Evolutionary conservation across 2,113 vertebrate genomes (phyloP).

Genomic region (Pseudorhombus dupliciocellatus): DNA sequence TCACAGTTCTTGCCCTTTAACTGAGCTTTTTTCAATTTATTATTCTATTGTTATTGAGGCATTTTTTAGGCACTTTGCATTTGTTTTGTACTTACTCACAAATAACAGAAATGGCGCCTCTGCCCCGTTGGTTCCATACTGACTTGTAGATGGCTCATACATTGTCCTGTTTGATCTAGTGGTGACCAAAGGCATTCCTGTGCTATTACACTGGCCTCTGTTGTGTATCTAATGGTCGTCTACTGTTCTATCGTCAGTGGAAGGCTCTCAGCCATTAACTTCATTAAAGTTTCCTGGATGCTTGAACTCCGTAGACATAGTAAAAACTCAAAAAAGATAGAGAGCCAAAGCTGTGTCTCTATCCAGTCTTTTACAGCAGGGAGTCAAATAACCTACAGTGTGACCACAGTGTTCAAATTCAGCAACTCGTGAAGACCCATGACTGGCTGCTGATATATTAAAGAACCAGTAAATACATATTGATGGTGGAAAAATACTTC

Average conservation of each 20-base stretch:
- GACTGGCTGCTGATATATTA: not conserved
- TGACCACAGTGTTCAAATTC: not conserved
- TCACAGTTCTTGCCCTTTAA: no score
- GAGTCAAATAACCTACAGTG: not conserved
- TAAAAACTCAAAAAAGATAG: conserved; percentile 1
- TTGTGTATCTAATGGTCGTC: conserved; percentile 46
- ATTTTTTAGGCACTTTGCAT: no score
- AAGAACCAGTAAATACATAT: not conserved
- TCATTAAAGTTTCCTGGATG: conserved; percentile 40
- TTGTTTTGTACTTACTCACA: no score
- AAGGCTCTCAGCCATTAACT: conserved; percentile 47
- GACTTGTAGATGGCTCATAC: not conserved
- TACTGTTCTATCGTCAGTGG: conserved; percentile 5
- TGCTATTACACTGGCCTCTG: conserved; percentile 33
- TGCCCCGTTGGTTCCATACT: not conserved
- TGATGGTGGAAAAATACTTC: not conserved
- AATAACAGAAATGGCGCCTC: no score
- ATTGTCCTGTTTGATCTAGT: conserved; percentile 6
- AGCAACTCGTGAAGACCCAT: not conserved
- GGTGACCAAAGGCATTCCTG: conserved; percentile 52
- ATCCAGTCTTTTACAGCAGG: not conserved
- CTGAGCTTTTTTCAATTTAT: no score
- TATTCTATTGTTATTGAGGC: no score
- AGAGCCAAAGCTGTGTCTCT: conserved; percentile 5
- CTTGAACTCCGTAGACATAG: not conserved